phyloP scores from a whole-genome alignment of 2,797 vertebrate species.

The Cirrhinus mrigala region DNA sequence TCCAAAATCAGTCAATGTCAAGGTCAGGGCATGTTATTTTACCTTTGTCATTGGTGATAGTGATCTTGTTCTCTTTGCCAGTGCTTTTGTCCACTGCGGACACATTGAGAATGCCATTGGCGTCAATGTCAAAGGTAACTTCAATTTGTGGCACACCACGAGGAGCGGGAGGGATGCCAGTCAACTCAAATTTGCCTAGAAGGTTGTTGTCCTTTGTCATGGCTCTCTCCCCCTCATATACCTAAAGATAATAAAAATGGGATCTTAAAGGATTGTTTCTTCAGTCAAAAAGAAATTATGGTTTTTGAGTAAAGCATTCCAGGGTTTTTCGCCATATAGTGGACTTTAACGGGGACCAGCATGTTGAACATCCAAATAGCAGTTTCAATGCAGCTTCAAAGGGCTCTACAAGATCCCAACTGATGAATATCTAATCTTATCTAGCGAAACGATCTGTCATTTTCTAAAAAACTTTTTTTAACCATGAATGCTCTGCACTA shows the following conservation, averaged over 20 bases:
- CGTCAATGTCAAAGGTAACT: conserved; percentile 86
- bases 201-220: conserved; percentile 88
- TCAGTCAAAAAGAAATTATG: too few species aligned
- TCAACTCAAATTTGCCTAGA: conserved; percentile 85
- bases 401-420: too few species aligned
- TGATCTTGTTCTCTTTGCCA: conserved; percentile 87
- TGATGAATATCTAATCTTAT: too few species aligned
- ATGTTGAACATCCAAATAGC: too few species aligned
- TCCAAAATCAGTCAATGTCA: not conserved
- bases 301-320: too few species aligned
- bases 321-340: too few species aligned
- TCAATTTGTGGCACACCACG: conserved; percentile 85
- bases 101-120: conserved; percentile 85
- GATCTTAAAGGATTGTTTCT: not conserved
- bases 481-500: too few species aligned
- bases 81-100: conserved; percentile 88
- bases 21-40: not conserved
- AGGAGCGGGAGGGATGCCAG: conserved; percentile 83
- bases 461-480: too few species aligned
- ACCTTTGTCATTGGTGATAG: conserved; percentile 89
- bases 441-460: too few species aligned
- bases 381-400: too few species aligned
- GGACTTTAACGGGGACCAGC: too few species aligned
- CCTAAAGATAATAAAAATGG: conserved; percentile 65
- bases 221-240: conserved; percentile 84